Evolutionary conservation across 2,888 invertebrate genomes (phyloP).

Genomic region (Euphydryas editha): DNA sequence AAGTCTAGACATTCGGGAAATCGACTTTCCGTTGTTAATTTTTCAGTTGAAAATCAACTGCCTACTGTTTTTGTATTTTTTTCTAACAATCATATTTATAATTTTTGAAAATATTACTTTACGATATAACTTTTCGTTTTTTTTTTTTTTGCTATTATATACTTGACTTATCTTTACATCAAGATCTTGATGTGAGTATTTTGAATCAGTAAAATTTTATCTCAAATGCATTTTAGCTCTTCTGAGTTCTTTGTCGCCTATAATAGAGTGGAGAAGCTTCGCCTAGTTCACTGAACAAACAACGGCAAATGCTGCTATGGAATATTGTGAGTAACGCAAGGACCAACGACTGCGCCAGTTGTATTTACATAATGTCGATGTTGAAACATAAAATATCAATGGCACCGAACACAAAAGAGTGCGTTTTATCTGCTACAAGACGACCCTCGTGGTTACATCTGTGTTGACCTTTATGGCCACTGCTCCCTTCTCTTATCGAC

Average conservation of each 20-base stretch:
- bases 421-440: not conserved
- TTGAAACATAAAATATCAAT: constrained; percentile 24
- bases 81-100: no score
- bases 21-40: constrained; percentile 53
- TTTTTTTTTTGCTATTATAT: not conserved
- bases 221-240: constrained; percentile 33
- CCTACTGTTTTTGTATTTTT: no score
- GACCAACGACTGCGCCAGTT: constrained; percentile 12
- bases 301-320: constrained; percentile 30
- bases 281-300: constrained; percentile 31
- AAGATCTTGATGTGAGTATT: constrained; percentile 3
- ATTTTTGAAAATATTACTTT: no score
- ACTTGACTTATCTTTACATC: not conserved
- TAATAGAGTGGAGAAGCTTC: constrained; percentile 39
- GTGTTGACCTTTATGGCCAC: no score
- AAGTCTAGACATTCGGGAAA: constrained; percentile 77
- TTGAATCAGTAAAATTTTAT: constrained; percentile 39
- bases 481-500: no score
- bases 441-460: no score
- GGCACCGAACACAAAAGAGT: not conserved
- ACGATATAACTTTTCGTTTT: not conserved
- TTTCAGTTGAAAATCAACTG: not conserved
- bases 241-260: constrained; percentile 38
- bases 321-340: constrained; percentile 27
- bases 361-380: constrained; percentile 34